phyloP scores from a whole-genome alignment of 2,113 vertebrate species.

The Plecturocebus donacophilus region DNA sequence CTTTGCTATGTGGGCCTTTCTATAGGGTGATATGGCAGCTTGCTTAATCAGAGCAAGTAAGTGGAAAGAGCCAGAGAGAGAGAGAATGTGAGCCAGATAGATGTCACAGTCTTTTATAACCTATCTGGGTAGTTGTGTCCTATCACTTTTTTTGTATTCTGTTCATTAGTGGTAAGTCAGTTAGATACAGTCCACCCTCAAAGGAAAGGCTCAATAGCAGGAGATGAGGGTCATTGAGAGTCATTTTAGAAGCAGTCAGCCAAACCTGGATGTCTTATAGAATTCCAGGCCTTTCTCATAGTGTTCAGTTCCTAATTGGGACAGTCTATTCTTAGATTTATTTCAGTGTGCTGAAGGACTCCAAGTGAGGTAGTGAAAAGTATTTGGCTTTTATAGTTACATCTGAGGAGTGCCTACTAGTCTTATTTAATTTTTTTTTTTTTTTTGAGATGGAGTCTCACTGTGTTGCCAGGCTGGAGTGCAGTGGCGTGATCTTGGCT shows the following conservation, averaged over 20 bases:
- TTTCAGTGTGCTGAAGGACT: slow-evolving; percentile 17
- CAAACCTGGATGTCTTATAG: not conserved
- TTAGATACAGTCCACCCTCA: not conserved
- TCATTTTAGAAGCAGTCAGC: slow-evolving; percentile 3
- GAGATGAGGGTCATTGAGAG: not conserved
- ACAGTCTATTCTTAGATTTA: slow-evolving; percentile 28
- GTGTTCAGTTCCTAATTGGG: not conserved
- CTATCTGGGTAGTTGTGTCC: not conserved
- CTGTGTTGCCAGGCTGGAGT: too few species aligned
- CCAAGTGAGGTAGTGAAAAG: not conserved
- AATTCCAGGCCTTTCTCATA: not conserved
- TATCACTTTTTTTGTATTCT: slow-evolving; percentile 24
- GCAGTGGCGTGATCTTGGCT: too few species aligned
- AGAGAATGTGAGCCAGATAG: not conserved
- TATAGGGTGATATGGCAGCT: not conserved
- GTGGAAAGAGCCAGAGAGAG: not conserved
- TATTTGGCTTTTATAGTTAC: not conserved
- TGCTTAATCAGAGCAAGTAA: not conserved
- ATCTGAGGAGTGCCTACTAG: not conserved
- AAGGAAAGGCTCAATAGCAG: not conserved
- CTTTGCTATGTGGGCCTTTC: not conserved
- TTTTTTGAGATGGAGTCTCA: too few species aligned
- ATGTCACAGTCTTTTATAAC: not conserved
- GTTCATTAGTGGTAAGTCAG: not conserved
- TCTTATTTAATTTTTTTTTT: not conserved